phyloP scores from a whole-genome alignment of 1,140 invertebrate species.

The Saccostrea glomerata region DNA sequence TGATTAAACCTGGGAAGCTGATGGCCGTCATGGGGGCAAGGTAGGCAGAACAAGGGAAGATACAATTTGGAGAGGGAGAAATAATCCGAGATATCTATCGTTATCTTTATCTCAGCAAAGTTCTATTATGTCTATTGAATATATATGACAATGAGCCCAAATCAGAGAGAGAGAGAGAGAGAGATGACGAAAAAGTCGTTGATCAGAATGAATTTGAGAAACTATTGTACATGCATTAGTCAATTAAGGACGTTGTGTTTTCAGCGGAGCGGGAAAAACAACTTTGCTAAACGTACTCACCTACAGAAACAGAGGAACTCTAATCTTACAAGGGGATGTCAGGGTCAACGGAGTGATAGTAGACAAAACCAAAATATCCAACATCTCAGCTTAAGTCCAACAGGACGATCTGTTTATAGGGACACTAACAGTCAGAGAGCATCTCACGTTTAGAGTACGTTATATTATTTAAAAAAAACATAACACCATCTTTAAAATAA shows the following conservation, averaged over 20 bases:
- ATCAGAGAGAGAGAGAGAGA: too few relatives aligned
- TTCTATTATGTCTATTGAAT: too few relatives aligned
- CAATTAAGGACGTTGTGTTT: conserved; percentile 32
- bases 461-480: background rate
- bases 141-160: too few relatives aligned
- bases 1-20: conserved; percentile 92
- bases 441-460: conserved; percentile 81
- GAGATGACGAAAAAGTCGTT: too few relatives aligned
- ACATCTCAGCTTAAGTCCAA: conserved; percentile 95
- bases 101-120: too few relatives aligned
- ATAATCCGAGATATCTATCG: too few relatives aligned
- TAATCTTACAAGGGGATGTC: conserved; percentile 86
- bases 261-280: conserved; percentile 96
- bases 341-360: conserved; percentile 77
- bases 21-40: conserved; percentile 94
- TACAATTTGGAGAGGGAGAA: too few relatives aligned
- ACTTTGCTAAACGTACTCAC: conserved; percentile 95
- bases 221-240: too few relatives aligned
- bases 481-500: too few relatives aligned
- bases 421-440: conserved; percentile 82
- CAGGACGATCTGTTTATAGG: conserved; percentile 85
- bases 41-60: conserved; percentile 53
- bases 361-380: conserved; percentile 80
- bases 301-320: conserved; percentile 85
- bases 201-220: too few relatives aligned